A percentile compares a stretch with the other conserved stretches of the same genome.
Conservation (phyloP, 1,140 invertebrate species). For the Bombus superbus region DNA sequence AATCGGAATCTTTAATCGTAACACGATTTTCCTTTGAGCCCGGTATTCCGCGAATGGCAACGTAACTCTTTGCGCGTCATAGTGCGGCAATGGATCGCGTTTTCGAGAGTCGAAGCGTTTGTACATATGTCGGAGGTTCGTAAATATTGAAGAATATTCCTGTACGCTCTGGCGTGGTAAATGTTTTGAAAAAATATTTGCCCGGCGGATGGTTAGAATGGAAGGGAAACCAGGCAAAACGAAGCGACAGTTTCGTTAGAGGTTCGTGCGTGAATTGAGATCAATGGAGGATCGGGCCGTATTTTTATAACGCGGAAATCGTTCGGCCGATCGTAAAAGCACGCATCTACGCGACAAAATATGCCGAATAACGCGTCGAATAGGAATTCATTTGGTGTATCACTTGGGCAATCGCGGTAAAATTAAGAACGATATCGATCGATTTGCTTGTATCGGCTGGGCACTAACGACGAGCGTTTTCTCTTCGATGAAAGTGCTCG, state of each 20-base stretch:
- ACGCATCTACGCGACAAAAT: neutral
- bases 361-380: neutral
- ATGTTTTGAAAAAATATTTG: slow-evolving; percentile 16
- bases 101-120: neutral
- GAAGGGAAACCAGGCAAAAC: neutral
- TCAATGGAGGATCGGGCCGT: neutral
- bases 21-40: neutral
- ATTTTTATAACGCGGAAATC: neutral
- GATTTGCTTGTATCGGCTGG: neutral
- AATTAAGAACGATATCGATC: slow-evolving; percentile 17
- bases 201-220: no score
- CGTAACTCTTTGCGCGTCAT: slow-evolving; percentile 6
- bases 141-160: slow-evolving; percentile 34
- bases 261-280: neutral
- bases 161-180: neutral
- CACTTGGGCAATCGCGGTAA: neutral
- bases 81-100: neutral
- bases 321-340: neutral
- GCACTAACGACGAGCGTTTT: slow-evolving; percentile 12
- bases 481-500: slow-evolving; percentile 29
- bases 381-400: neutral
- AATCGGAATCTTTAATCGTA: neutral
- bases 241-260: neutral
- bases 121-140: neutral
- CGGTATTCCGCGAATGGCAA: neutral